Base-by-base conservation (phyloP, 2,888 invertebrate species). In the Watsonalla binaria region DNA sequence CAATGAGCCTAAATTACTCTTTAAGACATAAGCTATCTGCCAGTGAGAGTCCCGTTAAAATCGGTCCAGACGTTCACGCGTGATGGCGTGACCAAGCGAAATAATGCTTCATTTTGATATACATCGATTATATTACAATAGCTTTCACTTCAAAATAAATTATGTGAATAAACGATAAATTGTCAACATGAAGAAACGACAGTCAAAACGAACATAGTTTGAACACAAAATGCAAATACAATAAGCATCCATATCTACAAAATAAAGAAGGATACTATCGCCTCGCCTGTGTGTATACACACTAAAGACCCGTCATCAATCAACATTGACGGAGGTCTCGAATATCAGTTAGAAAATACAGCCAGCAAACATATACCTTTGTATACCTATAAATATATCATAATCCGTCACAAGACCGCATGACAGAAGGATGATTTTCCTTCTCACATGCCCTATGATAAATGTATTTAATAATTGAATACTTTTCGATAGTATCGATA, bases 381-480 rank as follows among this genome's bases (percentile, higher is more conserved):
- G 42, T 51, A 62, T 58, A 65, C 42, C 9, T 54, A 68, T 70
- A 74, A 71, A 80, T 80, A 74, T 74, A 70, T 82, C 81, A 78
- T 82, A 79, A 84, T 82, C 80, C 70, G 78, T 83, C 82, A 80
- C 64, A 46, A 52, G 64, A 68, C 68, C 71, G 73, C 67, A 70
- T 61, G 61, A 62, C 58, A 59, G 63, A 67, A 63, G 66, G 54
- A 59, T 62, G 63, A 63, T 68, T 59, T 61, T 54, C 37, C 8
- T 8, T 37, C 37, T 8, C 7, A 37, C 37, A 37, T 37, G 5
- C 37, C 4, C 37, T 24, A 24, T 24, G 24, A 24, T 24, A 24
- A 24, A 24, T 24, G 24, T 24, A 24, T 24, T 24, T 24, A 24
- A 24, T 24, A 24, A 24, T 37, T 42, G 11, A 42, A 42, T 11